Conservation (phyloP, 2,797 vertebrate genomes). For the Emydoidea blandingii region DNA sequence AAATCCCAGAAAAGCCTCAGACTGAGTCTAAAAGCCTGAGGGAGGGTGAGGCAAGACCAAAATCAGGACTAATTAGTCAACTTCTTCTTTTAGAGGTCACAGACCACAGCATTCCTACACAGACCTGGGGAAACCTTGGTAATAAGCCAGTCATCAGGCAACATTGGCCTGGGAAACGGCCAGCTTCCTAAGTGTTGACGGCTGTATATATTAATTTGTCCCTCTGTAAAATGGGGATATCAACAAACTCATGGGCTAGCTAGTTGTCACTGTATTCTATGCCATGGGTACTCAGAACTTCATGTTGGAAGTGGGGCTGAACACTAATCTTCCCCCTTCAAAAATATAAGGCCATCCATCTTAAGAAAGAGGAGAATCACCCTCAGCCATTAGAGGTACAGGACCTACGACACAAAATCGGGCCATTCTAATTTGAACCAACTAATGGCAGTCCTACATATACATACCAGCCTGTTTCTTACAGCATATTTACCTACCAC, state of each 20-base stretch:
- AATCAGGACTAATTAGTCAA: background rate
- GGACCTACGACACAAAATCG: background rate
- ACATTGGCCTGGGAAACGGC: rapidly evolving
- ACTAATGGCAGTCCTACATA: background rate
- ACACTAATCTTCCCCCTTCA: background rate
- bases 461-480: background rate
- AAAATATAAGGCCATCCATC: background rate
- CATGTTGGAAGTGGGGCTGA: background rate
- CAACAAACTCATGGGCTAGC: rapidly evolving
- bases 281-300: background rate
- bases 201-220: background rate
- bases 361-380: background rate
- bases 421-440: background rate
- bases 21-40: too few relatives aligned
- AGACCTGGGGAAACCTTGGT: background rate
- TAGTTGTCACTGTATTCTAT: background rate
- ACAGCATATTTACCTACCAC: background rate
- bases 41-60: background rate
- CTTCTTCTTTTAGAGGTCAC: background rate
- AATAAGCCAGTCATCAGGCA: rapidly evolving
- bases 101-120: rapidly evolving
- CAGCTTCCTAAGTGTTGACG: background rate
- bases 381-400: background rate
- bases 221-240: rapidly evolving
- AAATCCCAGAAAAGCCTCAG: background rate